These are phyloP conservation scores for Polia nebulosa DNA, from an alignment of 2,888 invertebrate species.

Conservation along the genomic window DNA sequence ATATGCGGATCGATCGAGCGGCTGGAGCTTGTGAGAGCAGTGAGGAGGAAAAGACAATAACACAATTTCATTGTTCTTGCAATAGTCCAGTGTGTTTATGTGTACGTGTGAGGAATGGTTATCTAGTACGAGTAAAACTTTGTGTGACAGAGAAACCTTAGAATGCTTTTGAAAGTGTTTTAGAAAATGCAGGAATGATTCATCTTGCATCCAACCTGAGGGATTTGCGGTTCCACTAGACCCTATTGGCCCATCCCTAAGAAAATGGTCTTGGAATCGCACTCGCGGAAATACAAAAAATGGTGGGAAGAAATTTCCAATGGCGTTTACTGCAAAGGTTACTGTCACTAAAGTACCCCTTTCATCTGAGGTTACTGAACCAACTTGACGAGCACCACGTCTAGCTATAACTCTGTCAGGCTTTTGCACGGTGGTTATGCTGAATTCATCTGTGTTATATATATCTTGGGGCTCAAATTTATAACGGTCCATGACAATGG, in stretches of 20 bases:
- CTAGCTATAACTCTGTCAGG: conserved; percentile 8
- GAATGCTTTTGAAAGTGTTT: conserved; percentile 9
- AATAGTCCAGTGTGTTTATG: conserved; percentile 10
- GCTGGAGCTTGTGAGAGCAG: conserved; percentile 17
- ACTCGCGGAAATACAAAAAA: conserved; percentile 3
- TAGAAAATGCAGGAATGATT: conserved; percentile 8
- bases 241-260: too few species aligned
- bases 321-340: conserved; percentile 7
- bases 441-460: conserved; percentile 1
- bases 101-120: conserved; percentile 1
- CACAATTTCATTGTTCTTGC: conserved; percentile 8
- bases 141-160: conserved; percentile 4
- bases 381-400: conserved; percentile 7
- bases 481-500: conserved; percentile 55
- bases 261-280: background rate
- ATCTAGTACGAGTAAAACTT: conserved; percentile 7
- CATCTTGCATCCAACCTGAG: conserved; percentile 12
- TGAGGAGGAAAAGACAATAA: conserved; percentile 6
- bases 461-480: conserved; percentile 58
- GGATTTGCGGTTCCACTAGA: background rate
- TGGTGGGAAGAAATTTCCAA: conserved; percentile 4
- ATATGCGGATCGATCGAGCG: conserved; percentile 1
- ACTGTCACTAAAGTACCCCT: conserved; percentile 10
- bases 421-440: conserved; percentile 8
- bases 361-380: conserved; percentile 6